Evolutionary conservation across 2,113 vertebrate species (phyloP).

Genomic region (Lophotis ruficrista): DNA sequence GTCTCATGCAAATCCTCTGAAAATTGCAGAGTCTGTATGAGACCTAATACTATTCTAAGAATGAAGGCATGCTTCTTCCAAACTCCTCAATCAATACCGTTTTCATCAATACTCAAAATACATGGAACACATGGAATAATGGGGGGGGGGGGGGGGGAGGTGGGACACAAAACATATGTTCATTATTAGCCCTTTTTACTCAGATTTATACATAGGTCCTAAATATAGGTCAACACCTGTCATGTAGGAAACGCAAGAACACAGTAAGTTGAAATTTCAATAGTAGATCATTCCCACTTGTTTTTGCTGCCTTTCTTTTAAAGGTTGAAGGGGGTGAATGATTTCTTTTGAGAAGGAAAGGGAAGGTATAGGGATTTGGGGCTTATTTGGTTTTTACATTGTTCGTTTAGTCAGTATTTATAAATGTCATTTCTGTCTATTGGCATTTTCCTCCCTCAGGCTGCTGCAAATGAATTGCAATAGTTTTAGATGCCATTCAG

Average conservation of each 20-base stretch:
- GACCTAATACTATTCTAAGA: background rate
- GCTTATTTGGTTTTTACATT: background rate
- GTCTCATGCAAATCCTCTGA: constrained; percentile 25
- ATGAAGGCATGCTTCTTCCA: background rate
- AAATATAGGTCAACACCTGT: background rate
- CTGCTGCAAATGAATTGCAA: constrained; percentile 29
- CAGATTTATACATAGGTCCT: background rate
- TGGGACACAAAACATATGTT: background rate
- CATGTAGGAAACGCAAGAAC: background rate
- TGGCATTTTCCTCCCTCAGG: constrained; percentile 40
- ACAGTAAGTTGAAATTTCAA: background rate
- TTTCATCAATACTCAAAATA: background rate
- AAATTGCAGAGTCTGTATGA: background rate
- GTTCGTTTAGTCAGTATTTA: background rate
- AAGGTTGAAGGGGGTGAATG: background rate
- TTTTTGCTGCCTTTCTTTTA: constrained; percentile 6
- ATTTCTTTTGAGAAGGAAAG: background rate
- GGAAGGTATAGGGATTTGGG: background rate
- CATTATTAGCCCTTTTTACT: background rate
- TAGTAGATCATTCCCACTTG: background rate
- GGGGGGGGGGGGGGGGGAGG: fast-evolving
- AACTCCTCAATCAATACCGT: background rate
- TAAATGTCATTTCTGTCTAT: constrained; percentile 40
- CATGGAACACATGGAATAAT: background rate
- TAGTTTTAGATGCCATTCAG: constrained; percentile 41